Conservation (phyloP, 1,140 invertebrate species). For the Neodiprion pinetum region DNA sequence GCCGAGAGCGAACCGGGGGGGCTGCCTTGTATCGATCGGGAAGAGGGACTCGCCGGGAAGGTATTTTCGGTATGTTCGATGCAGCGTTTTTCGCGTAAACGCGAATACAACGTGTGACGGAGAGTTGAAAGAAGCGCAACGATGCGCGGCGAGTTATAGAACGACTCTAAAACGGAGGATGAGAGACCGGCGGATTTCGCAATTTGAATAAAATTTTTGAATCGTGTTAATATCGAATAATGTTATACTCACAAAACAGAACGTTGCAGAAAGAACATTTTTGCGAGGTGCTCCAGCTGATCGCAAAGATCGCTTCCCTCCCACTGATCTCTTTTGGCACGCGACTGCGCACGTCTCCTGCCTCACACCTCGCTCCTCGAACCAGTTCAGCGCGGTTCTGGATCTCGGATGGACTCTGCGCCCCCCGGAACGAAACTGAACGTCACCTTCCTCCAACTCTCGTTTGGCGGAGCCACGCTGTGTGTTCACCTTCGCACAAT, state of each 20-base stretch:
- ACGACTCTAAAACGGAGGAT: not conserved
- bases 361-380: not conserved
- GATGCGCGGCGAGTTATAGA: constrained; percentile 16
- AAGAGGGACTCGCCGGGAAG: constrained; percentile 25
- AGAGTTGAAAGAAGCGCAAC: constrained; percentile 18
- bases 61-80: constrained; percentile 39
- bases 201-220: not conserved
- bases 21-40: constrained; percentile 42
- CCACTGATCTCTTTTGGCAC: constrained; percentile 34
- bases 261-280: constrained; percentile 56
- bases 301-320: constrained; percentile 42
- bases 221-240: not conserved
- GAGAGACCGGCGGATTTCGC: constrained; percentile 11
- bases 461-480: not conserved
- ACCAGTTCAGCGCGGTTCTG: not conserved
- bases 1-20: constrained; percentile 23
- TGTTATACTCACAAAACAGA: constrained; percentile 55
- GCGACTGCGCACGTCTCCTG: constrained; percentile 48
- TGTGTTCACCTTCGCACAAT: not conserved
- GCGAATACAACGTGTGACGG: constrained; percentile 22
- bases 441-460: not conserved
- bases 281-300: constrained; percentile 47
- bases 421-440: no score
- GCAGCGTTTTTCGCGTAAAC: constrained; percentile 41
- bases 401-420: not conserved